phyloP scores from a whole-genome alignment of 2,888 invertebrate genomes.

The Electrophaes corylata region DNA sequence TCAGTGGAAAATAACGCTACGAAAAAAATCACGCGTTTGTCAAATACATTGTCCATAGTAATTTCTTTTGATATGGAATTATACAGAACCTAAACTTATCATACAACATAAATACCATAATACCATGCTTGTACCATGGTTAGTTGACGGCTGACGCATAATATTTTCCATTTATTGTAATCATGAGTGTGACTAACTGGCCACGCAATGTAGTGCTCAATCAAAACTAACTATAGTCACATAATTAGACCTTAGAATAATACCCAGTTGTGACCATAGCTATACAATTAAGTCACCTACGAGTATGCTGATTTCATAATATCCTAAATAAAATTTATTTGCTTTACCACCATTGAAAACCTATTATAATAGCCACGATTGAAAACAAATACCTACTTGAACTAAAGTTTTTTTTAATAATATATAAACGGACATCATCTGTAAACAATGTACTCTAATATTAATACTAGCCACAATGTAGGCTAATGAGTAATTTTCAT shows the following conservation, averaged over 20 bases:
- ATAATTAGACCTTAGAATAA: slow-evolving; percentile 17
- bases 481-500: too few species aligned
- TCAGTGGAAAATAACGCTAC: slow-evolving; percentile 8
- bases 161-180: slow-evolving; percentile 24
- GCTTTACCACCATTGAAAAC: too few species aligned
- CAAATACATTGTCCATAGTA: too few species aligned
- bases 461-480: too few species aligned
- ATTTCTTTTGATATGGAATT: too few species aligned
- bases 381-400: too few species aligned
- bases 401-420: too few species aligned
- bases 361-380: too few species aligned
- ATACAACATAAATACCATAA: background rate
- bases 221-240: slow-evolving; percentile 24
- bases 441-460: too few species aligned
- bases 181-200: slow-evolving; percentile 14
- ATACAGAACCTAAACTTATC: background rate
- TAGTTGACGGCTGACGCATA: slow-evolving; percentile 21
- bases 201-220: slow-evolving; percentile 34
- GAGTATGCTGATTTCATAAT: too few species aligned
- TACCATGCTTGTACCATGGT: background rate
- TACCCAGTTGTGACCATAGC: background rate
- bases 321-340: too few species aligned
- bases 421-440: too few species aligned
- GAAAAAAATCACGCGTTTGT: background rate
- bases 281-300: background rate